Percentiles rank a stretch among this genome's conserved stretches.
These are phyloP conservation scores for Rhinolophus sinicus DNA, from an alignment of 2,113 vertebrate genomes.

Conservation along the genomic window DNA sequence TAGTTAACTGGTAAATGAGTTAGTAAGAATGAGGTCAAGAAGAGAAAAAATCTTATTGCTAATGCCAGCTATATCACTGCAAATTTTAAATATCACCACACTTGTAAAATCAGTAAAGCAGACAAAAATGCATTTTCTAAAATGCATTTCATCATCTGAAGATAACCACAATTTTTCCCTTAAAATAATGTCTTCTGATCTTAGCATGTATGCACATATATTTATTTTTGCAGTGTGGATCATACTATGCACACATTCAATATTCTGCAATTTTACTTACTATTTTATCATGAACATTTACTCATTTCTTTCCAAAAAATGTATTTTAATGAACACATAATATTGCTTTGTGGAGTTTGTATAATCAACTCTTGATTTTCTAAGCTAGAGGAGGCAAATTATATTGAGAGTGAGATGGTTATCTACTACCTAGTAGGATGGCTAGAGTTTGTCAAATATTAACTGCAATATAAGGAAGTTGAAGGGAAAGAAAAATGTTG, in stretches of 20 bases:
- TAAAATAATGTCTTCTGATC: not conserved
- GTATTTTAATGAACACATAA: constrained; percentile 47
- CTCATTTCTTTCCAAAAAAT: constrained; percentile 1
- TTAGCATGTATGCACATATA: not conserved
- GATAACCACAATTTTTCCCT: constrained; percentile 13
- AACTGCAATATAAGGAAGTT: not conserved
- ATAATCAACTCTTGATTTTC: constrained; percentile 32
- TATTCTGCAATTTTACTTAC: constrained; percentile 4
- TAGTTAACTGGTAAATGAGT: constrained; percentile 56
- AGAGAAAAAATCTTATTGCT: constrained; percentile 41
- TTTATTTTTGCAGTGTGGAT: constrained; percentile 10
- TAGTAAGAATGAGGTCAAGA: constrained; percentile 59
- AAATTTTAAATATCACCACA: constrained; percentile 65
- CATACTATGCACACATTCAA: not conserved
- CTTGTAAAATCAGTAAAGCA: constrained; percentile 60
- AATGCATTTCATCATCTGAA: constrained; percentile 22
- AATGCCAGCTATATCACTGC: not conserved
- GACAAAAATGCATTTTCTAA: constrained; percentile 43
- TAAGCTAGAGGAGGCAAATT: constrained; percentile 35
- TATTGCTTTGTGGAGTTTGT: constrained; percentile 18
- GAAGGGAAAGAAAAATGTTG: constrained; percentile 43
- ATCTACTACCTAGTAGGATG: not conserved
- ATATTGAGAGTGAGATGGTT: not conserved
- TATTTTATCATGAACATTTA: not conserved
- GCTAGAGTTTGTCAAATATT: constrained; percentile 22